phyloP scores from a whole-genome alignment of 2,113 vertebrate species.

The Pangasianodon hypophthalmus region DNA sequence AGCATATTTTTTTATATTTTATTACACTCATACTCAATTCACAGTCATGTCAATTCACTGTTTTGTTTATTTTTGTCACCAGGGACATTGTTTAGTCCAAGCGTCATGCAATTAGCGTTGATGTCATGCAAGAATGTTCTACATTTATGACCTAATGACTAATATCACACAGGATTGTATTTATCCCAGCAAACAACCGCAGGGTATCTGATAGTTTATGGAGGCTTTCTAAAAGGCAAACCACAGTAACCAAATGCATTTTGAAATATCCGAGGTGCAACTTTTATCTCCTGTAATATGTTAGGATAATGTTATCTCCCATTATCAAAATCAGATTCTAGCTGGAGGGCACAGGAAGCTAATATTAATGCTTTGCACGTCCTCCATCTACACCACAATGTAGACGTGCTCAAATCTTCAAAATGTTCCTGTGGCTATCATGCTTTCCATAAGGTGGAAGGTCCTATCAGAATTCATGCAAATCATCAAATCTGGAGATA shows the following conservation, averaged over 20 bases:
- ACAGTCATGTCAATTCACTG: neutral
- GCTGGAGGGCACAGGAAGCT: slow-evolving; percentile 43
- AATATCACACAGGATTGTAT: neutral
- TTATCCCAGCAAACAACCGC: neutral
- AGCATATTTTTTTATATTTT: neutral
- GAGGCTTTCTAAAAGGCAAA: slow-evolving; percentile 9
- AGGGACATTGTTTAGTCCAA: neutral
- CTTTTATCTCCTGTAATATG: slow-evolving; percentile 6
- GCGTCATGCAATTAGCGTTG: too few species aligned
- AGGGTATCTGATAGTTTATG: slow-evolving; percentile 13
- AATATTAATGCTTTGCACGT: neutral
- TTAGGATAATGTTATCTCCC: slow-evolving; percentile 14
- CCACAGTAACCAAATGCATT: slow-evolving; percentile 24
- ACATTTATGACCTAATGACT: neutral
- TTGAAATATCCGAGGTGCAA: slow-evolving; percentile 2
- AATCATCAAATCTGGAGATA: slow-evolving; percentile 40
- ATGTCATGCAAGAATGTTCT: neutral
- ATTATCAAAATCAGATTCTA: slow-evolving; percentile 29
- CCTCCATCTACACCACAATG: slow-evolving; percentile 31
- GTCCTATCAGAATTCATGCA: slow-evolving; percentile 46
- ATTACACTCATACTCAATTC: neutral
- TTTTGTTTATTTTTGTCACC: neutral
- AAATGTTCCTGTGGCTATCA: slow-evolving; percentile 23
- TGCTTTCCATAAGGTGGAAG: slow-evolving; percentile 36
- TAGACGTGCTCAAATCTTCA: neutral